phyloP scores from a whole-genome alignment of 2,888 invertebrate species.

The Nebria brevicollis region DNA sequence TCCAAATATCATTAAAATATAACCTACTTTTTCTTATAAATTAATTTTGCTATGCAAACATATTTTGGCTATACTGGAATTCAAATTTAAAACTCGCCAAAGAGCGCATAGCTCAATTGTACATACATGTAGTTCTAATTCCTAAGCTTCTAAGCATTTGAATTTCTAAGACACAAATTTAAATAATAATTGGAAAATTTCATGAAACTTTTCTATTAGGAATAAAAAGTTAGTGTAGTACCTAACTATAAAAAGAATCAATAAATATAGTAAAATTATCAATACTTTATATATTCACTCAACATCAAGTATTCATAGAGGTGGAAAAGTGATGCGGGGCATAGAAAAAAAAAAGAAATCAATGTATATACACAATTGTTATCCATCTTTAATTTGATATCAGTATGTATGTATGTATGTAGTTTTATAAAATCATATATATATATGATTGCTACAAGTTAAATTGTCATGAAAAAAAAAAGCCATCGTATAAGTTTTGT shows the following conservation, averaged over 20 bases:
- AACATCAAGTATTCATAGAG: neutral
- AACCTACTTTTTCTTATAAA: neutral
- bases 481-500: neutral
- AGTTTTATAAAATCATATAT: neutral
- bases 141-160: too few species aligned
- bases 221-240: too few species aligned
- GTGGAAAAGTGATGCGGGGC: neutral
- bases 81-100: too few species aligned
- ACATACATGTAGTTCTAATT: too few species aligned
- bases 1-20: neutral
- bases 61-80: too few species aligned
- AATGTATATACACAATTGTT: neutral
- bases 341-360: neutral
- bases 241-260: neutral
- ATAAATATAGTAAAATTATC: neutral
- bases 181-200: too few species aligned
- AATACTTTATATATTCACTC: constrained; percentile 1
- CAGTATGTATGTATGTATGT: neutral
- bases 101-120: too few species aligned
- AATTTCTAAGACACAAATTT: too few species aligned
- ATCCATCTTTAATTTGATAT: neutral
- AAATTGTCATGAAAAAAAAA: neutral
- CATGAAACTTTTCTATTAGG: too few species aligned
- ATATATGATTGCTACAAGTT: neutral
- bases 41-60: neutral